Evolutionary conservation across 2,113 vertebrate genomes (phyloP).

Genomic region (Struthidea cinerea): DNA sequence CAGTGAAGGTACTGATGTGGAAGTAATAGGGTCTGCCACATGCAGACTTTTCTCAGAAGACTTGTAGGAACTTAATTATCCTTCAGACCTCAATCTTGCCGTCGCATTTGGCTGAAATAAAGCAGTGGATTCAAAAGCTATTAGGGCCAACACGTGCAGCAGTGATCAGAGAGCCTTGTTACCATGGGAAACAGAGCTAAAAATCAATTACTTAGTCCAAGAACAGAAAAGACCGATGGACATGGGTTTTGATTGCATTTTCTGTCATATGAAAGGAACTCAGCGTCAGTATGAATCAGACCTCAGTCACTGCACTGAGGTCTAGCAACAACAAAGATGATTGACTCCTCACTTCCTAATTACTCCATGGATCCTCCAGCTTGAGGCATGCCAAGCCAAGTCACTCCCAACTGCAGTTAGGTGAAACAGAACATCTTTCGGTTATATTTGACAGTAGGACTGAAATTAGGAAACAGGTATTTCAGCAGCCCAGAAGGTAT

Average conservation of each 20-base stretch:
- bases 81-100: background rate
- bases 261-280: background rate
- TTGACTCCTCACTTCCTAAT: background rate
- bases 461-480: background rate
- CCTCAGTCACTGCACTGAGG: background rate
- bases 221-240: background rate
- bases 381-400: background rate
- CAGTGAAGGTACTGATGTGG: background rate
- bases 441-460: background rate
- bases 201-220: constrained; percentile 8
- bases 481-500: background rate
- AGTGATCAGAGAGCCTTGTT: constrained; percentile 33
- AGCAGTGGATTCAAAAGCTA: constrained; percentile 2
- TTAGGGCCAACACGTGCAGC: constrained; percentile 15
- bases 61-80: background rate
- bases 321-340: background rate
- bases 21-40: background rate
- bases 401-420: background rate
- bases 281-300: background rate
- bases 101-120: background rate
- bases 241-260: background rate
- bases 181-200: constrained; percentile 30
- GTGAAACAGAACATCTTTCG: background rate
- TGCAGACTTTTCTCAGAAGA: background rate
- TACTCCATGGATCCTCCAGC: background rate